Base-by-base conservation (phyloP, 2,888 invertebrate species). In the Icerya purchasi region DNA sequence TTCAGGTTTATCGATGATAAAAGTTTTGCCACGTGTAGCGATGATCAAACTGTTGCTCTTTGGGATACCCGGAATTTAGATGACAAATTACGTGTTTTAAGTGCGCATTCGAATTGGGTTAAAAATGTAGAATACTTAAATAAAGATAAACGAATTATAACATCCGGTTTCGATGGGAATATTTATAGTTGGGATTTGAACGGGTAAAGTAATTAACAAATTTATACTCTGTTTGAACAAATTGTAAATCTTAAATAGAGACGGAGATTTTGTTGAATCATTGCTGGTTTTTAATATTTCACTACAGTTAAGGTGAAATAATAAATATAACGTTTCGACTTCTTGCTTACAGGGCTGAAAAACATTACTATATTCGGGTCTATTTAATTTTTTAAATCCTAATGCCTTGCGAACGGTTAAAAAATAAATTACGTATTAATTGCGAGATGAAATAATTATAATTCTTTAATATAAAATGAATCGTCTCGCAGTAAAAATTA, bases 171-270 rank as follows among this genome's bases (percentile, higher is more conserved):
- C 69, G 93, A 94, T 71, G 92, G 92, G 18, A 86, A 86, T 68
- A 87, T 94, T 68, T 90, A 85, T 67, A 85, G 90, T 0, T 94
- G 94, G 94, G 89, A 93, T 69, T 86, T 93, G 25, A 90, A 90
- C 70, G 85, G 83, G 68, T 84, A 78, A 64, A 63, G 53, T 24
- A 24, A 57, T 14, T 21, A 3, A 49, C 52, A 18, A 56, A 19
- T 54, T 36, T 2, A 19, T 22, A 2, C 25, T 21, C 24, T 5
- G 21, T 50, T 25, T 23, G 18, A 22, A 56, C 22, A 51, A 21
- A 21, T 19, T n/a, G n/a, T n/a, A n/a, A 51, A 54, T 8, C 3
- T 22, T 50, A 10, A 2, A 54, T 54, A 18, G 52, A 36, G 10
- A 24, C 20, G 36, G 19, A 50, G 21, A 22, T 55, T 58, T 51